These are phyloP conservation scores for Peromyscus maniculatus DNA, from an alignment of 2,113 vertebrate genomes.

Conservation along the genomic window DNA sequence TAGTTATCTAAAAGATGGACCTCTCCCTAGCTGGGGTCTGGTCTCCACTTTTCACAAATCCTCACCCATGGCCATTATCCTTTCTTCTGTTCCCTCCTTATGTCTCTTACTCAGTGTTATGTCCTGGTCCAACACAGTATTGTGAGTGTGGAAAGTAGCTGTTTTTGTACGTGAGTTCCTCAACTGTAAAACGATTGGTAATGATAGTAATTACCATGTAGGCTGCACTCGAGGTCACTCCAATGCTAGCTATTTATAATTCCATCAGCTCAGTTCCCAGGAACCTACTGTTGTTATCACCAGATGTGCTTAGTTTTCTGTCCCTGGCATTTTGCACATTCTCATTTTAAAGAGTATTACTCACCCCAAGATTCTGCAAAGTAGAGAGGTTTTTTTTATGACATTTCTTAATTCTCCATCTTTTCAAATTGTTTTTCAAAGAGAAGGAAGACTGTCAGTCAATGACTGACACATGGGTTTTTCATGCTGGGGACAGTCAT, in stretches of 20 bases:
- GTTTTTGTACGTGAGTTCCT: not conserved
- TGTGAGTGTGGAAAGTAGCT: not conserved
- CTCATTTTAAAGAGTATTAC: not conserved
- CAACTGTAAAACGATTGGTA: not conserved
- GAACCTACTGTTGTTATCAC: not conserved
- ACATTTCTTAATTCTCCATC: not conserved
- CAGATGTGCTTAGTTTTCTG: not conserved
- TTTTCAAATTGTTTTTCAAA: slow-evolving; percentile 1
- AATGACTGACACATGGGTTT: not conserved
- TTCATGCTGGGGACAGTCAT: not conserved
- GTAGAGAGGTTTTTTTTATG: not conserved
- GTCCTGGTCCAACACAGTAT: not conserved
- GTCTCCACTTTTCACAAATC: not conserved
- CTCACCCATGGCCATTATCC: not conserved
- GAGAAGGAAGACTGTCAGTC: not conserved
- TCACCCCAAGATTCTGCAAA: not conserved
- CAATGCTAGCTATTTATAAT: slow-evolving; percentile 38
- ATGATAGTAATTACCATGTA: not conserved
- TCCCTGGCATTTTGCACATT: not conserved
- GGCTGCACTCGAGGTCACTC: not conserved
- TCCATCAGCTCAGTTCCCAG: not conserved
- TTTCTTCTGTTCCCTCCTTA: not conserved
- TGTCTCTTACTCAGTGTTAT: not conserved
- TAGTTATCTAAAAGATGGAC: not conserved
- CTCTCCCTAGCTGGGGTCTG: not conserved